A percentile compares a stretch with the other conserved stretches of the same genome.
phyloP scores from a whole-genome alignment of 2,888 invertebrate genomes.

The Iphiclides podalirius region DNA sequence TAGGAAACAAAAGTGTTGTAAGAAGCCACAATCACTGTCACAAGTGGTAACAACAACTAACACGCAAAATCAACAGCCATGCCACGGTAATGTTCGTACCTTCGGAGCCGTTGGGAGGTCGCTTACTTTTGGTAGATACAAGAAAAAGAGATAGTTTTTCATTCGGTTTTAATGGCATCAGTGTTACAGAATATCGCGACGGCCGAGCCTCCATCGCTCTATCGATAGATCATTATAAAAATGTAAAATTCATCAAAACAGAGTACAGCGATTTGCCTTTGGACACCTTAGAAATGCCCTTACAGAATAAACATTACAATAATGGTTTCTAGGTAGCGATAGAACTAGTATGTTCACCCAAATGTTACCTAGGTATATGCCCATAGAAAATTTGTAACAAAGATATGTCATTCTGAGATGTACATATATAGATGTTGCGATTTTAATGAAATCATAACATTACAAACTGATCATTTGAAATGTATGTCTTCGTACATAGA shows the following conservation, averaged over 20 bases:
- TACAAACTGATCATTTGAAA: neutral
- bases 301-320: no score
- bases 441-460: neutral
- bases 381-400: constrained; percentile 12
- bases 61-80: constrained; percentile 46
- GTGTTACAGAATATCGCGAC: constrained; percentile 51
- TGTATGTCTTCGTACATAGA: neutral
- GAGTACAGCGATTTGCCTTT: neutral
- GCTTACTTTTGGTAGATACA: constrained; percentile 1
- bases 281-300: no score
- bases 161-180: constrained; percentile 59
- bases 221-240: constrained; percentile 38
- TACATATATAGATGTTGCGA: neutral
- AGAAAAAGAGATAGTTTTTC: constrained; percentile 17
- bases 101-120: constrained; percentile 13
- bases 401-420: neutral
- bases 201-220: constrained; percentile 50
- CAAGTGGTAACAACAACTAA: neutral
- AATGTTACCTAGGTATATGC: constrained; percentile 11
- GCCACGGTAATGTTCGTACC: constrained; percentile 42
- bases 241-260: constrained; percentile 36
- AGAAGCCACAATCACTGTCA: no score
- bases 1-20: no score
- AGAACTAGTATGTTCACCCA: constrained; percentile 13
- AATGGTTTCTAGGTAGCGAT: neutral